Conservation (phyloP, 2,797 vertebrate species). For the Darevskia mixta region DNA sequence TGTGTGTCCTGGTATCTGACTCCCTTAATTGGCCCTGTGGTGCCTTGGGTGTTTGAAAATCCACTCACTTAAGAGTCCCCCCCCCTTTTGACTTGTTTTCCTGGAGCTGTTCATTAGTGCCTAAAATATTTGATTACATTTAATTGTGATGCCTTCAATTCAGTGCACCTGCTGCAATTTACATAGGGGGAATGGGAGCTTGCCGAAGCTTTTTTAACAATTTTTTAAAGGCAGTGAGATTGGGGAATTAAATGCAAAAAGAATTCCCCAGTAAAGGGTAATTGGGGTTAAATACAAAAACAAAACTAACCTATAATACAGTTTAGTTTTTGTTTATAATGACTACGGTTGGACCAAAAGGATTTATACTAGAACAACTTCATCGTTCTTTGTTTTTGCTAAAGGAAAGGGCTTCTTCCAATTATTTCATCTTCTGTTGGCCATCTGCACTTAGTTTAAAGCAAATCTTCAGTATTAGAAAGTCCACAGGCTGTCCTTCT, state of each 20-base stretch:
- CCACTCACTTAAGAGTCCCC: constrained; percentile 74
- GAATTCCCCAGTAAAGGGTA: constrained; percentile 76
- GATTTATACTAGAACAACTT: constrained; percentile 47
- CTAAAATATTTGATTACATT: constrained; percentile 87
- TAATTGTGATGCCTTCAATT: constrained; percentile 85
- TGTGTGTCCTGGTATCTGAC: constrained; percentile 85
- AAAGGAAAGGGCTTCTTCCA: constrained; percentile 41
- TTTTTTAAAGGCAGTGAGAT: constrained; percentile 22
- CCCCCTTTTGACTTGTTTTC: constrained; percentile 81
- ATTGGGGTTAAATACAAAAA: constrained; percentile 82
- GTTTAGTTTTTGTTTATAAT: constrained; percentile 63
- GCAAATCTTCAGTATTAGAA: constrained; percentile 7
- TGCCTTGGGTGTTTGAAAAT: constrained; percentile 83
- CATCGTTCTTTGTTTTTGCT: constrained; percentile 13
- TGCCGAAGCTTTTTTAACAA: constrained; percentile 60
- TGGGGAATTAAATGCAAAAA: constrained; percentile 77
- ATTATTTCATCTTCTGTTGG: constrained; percentile 41
- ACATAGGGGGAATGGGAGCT: constrained; percentile 63
- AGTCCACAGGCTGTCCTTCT: not conserved
- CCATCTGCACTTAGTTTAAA: constrained; percentile 41
- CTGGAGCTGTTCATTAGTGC: constrained; percentile 85
- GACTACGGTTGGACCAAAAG: constrained; percentile 48
- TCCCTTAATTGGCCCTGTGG: constrained; percentile 83
- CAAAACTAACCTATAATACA: constrained; percentile 75
- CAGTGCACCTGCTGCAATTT: constrained; percentile 84